phyloP scores from a whole-genome alignment of 23 tunicate genomes.

The Styela plicata region DNA sequence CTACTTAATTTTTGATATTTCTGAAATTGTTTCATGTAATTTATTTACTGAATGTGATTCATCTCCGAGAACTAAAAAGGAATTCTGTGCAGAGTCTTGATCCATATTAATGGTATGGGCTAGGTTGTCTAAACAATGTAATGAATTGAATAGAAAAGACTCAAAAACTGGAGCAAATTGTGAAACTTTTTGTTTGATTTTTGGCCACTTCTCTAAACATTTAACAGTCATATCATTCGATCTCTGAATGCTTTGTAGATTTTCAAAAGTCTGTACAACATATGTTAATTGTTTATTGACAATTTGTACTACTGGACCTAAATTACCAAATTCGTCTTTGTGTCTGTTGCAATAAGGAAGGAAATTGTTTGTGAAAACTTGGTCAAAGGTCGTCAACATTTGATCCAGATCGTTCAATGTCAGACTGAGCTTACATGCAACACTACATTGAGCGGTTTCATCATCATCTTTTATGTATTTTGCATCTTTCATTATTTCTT shows the following conservation, averaged over 20 bases:
- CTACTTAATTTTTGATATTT: background rate
- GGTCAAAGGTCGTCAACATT: slow-evolving; percentile 28
- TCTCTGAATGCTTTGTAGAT: background rate
- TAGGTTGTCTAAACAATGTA: background rate
- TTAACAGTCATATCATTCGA: background rate
- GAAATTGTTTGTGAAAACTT: slow-evolving; percentile 20
- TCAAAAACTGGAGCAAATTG: background rate
- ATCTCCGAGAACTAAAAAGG: background rate
- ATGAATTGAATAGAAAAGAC: background rate
- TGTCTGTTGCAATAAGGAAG: slow-evolving; percentile 21
- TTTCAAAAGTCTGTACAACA: background rate
- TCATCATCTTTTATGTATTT: background rate
- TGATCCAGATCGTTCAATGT: slow-evolving; percentile 28
- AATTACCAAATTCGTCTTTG: slow-evolving; percentile 12
- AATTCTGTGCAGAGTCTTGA: background rate
- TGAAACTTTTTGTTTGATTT: slow-evolving; percentile 5
- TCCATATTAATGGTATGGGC: background rate
- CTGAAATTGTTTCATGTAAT: background rate
- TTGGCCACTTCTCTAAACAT: background rate
- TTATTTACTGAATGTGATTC: background rate
- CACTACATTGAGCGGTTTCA: background rate
- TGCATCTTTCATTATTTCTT: background rate
- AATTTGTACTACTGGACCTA: slow-evolving; percentile 9
- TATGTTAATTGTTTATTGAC: slow-evolving; percentile 17
- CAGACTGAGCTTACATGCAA: slow-evolving; percentile 4